Evolutionary conservation across 2,113 vertebrate genomes (phyloP).

Genomic region (Chionis minor): DNA sequence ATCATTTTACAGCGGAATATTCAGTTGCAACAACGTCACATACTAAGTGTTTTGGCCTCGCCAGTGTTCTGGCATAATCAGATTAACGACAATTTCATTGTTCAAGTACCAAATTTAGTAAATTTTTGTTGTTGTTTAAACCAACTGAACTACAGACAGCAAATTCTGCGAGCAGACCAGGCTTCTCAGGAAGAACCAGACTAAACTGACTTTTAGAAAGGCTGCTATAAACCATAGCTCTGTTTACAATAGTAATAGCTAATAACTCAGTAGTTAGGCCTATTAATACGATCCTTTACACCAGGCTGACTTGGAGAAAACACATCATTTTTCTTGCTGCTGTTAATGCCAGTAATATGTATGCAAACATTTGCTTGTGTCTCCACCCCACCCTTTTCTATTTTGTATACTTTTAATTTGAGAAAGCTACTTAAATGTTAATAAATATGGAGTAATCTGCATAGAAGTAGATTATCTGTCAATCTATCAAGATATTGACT

Average conservation of each 20-base stretch:
- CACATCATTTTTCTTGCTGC: not conserved
- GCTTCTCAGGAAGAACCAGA: not conserved
- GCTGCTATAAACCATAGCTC: not conserved
- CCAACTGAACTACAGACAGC: not conserved
- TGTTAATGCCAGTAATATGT: not conserved
- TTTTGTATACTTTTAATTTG: not conserved
- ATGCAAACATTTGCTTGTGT: not conserved
- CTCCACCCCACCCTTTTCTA: not conserved
- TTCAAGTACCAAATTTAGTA: not conserved
- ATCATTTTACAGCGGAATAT: not conserved
- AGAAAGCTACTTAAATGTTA: not conserved
- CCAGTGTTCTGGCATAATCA: not conserved
- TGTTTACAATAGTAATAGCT: constrained; percentile 4
- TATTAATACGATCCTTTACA: not conserved
- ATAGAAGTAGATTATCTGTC: not conserved
- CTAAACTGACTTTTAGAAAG: constrained; percentile 12
- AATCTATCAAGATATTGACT: not conserved
- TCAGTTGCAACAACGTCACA: not conserved
- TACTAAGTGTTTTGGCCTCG: not conserved
- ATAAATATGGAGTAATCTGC: not conserved
- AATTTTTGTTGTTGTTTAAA: not conserved
- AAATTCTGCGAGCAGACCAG: not conserved
- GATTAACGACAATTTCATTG: not conserved
- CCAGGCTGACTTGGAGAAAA: not conserved
- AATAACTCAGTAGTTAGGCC: not conserved